Base-by-base conservation (phyloP, 2,888 invertebrate species). In the Neocrepidodera transversa region DNA sequence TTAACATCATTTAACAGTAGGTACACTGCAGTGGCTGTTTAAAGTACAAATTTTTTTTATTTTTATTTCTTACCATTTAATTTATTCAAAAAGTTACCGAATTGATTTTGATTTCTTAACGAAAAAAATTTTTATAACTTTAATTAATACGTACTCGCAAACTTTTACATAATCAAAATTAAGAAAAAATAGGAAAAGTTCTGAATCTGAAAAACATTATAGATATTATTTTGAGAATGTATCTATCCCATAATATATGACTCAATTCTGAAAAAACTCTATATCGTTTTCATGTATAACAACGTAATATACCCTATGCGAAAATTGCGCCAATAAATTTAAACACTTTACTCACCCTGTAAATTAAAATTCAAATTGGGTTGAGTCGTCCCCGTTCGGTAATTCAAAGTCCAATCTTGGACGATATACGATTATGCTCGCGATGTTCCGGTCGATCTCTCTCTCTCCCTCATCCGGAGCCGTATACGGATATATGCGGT, bases 331-430 rank as follows among this genome's bases (percentile, higher is more conserved):
- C 71, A 68, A 74, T 74, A 75, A 77, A 76, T 76, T 76, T 71
- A 68, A 73, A 69, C 72, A 72, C 71, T 76, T 72, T 73, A 75
- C 76, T 74, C 76, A 77, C 74, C 72, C 76, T 76, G 77, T 79
- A 78, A 79, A 79, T 79, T 79, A 78, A 79, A 79, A 79, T 79
- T 79, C 79, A 79, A 79, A 79, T 79, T 78, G 78, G 77, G 74
- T 74, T 71, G 71, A 68, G 75, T 71, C 70, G 69, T 66, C 67
- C 62, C 65, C 58, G 63, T 63, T 62, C 66, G 67, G 74, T 75
- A 77, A 77, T 78, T 77, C 75, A 67, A 72, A 73, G 78, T 79
- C 78, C 79, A 79, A 79, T 79, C 79, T 79, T 79, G 78, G 77
- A 76, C 79, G 78, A 79, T 79, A 76, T 79, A 79, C 76, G 79